Evolutionary conservation across 2,113 vertebrate species (phyloP).

Genomic region (Amia ocellicauda): DNA sequence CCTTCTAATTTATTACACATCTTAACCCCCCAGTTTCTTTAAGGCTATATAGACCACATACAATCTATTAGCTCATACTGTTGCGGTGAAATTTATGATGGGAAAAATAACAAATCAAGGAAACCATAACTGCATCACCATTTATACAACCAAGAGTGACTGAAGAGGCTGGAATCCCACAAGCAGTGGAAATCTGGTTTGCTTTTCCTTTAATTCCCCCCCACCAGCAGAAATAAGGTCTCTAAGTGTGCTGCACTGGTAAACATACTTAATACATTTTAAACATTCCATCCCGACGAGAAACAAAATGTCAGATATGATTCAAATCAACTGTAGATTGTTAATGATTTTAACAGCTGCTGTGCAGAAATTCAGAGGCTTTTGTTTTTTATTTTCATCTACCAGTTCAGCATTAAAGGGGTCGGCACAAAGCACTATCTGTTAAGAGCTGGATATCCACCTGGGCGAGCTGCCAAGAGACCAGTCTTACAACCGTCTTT

Average conservation of each 20-base stretch:
- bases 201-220: no score
- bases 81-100: no score
- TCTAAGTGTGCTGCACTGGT: neutral
- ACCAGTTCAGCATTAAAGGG: conserved; percentile 64
- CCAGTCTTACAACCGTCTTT: conserved; percentile 57
- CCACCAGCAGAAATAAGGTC: neutral
- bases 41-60: no score
- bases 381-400: conserved; percentile 71
- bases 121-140: no score
- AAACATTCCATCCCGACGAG: conserved; percentile 39
- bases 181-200: no score
- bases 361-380: conserved; percentile 66
- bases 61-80: no score
- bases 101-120: no score
- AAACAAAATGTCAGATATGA: conserved; percentile 38
- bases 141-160: no score
- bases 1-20: no score
- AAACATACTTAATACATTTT: conserved; percentile 36
- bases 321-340: conserved; percentile 51
- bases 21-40: no score
- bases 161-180: no score
- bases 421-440: conserved; percentile 81
- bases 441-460: conserved; percentile 79
- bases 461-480: conserved; percentile 77
- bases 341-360: conserved; percentile 63